phyloP scores from a whole-genome alignment of 2,113 vertebrate genomes.

The Phocoena sinus region DNA sequence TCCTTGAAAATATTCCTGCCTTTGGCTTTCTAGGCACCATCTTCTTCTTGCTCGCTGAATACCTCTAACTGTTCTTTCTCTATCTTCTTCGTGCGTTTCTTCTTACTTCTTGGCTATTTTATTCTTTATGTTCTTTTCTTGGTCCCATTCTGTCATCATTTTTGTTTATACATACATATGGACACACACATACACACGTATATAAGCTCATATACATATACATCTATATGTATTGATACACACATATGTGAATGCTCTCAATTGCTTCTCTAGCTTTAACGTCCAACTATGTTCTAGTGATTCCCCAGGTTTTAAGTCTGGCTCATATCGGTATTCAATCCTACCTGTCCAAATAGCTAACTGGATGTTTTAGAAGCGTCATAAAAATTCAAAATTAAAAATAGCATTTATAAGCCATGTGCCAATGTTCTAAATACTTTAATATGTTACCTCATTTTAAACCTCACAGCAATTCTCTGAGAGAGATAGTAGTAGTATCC shows the following conservation, averaged over 20 bases:
- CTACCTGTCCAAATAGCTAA: background rate
- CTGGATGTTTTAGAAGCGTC: background rate
- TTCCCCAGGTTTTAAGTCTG: background rate
- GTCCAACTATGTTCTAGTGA: background rate
- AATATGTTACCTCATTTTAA: background rate
- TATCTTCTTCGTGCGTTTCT: background rate
- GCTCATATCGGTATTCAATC: background rate
- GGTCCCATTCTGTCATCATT: background rate
- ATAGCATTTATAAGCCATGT: background rate
- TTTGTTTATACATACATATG: background rate
- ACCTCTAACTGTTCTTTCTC: background rate
- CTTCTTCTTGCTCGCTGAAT: background rate
- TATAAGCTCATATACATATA: background rate
- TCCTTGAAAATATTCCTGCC: background rate
- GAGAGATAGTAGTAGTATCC: background rate
- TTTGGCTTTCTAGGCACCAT: background rate
- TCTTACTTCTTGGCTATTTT: background rate
- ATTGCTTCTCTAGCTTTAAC: background rate
- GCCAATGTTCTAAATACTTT: background rate
- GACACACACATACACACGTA: background rate
- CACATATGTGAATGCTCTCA: background rate
- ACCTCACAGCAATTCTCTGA: background rate
- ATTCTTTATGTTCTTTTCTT: background rate
- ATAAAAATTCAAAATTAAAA: slow-evolving; percentile 13
- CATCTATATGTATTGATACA: background rate